Evolutionary conservation across 2,797 vertebrate species (phyloP).

Genomic region (Phalanger gymnotis): DNA sequence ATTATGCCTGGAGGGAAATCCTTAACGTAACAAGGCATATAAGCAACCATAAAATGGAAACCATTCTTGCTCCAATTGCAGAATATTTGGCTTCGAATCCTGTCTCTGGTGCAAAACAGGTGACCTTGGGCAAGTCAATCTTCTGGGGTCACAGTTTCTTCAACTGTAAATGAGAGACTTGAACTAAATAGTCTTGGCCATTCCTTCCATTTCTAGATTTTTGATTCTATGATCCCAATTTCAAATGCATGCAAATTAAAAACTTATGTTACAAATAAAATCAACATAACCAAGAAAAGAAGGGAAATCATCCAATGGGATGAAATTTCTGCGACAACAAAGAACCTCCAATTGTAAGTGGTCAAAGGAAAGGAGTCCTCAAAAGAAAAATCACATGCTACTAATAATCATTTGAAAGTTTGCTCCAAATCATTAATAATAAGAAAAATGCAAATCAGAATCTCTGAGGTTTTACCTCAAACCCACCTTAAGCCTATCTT

Average conservation of each 20-base stretch:
- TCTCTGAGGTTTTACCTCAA: background rate
- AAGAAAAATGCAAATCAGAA: background rate
- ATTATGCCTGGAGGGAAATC: background rate
- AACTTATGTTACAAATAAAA: background rate
- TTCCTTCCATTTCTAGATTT: background rate
- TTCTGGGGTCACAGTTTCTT: background rate
- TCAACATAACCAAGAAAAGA: background rate
- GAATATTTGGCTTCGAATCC: background rate
- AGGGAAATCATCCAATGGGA: background rate
- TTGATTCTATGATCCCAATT: background rate
- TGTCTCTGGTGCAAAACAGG: background rate
- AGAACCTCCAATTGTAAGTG: background rate
- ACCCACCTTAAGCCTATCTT: background rate
- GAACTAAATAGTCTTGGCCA: background rate
- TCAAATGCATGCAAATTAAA: background rate
- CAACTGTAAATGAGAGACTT: background rate
- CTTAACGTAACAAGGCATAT: background rate
- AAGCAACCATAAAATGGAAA: background rate
- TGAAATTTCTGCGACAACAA: background rate
- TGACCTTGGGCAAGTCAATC: background rate
- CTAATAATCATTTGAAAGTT: background rate
- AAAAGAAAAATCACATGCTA: background rate
- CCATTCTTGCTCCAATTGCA: background rate
- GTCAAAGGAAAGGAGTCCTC: background rate
- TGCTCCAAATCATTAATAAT: background rate